Percentiles rank a stretch among this genome's conserved stretches.
Evolutionary conservation across 2,888 invertebrate species (phyloP).

Genomic region (Catocala nupta): DNA sequence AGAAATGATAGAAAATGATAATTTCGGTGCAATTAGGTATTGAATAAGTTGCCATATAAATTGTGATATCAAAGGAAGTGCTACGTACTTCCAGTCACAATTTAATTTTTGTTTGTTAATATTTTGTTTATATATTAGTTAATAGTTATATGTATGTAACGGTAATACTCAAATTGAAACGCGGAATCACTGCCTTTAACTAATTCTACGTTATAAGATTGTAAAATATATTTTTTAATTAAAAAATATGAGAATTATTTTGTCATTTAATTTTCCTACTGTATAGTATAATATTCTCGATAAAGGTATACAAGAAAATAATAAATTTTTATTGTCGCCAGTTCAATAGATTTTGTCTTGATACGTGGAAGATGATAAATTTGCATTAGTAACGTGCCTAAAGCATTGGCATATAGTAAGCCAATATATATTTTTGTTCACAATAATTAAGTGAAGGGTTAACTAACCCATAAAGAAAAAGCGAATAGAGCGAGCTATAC

Average conservation of each 20-base stretch:
- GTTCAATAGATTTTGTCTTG: no score
- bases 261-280: background rate
- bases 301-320: no score
- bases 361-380: no score
- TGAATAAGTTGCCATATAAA: slow-evolving; percentile 75
- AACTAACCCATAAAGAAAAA: no score
- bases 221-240: slow-evolving; percentile 65
- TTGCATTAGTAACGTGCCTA: no score
- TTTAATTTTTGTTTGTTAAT: slow-evolving; percentile 51
- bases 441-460: no score
- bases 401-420: no score
- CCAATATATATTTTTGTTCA: no score
- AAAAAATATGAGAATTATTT: slow-evolving; percentile 43
- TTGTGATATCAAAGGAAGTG: slow-evolving; percentile 82
- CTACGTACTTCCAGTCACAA: slow-evolving; percentile 53
- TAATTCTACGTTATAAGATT: slow-evolving; percentile 76
- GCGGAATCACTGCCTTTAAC: slow-evolving; percentile 82
- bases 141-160: slow-evolving; percentile 54
- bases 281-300: no score
- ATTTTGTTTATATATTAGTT: slow-evolving; percentile 52
- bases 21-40: slow-evolving; percentile 40
- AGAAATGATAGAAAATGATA: background rate
- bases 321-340: no score
- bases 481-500: no score
- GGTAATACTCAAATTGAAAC: slow-evolving; percentile 78